Evolutionary conservation across 2,113 vertebrate species (phyloP).

Genomic region (Corapipo altera): DNA sequence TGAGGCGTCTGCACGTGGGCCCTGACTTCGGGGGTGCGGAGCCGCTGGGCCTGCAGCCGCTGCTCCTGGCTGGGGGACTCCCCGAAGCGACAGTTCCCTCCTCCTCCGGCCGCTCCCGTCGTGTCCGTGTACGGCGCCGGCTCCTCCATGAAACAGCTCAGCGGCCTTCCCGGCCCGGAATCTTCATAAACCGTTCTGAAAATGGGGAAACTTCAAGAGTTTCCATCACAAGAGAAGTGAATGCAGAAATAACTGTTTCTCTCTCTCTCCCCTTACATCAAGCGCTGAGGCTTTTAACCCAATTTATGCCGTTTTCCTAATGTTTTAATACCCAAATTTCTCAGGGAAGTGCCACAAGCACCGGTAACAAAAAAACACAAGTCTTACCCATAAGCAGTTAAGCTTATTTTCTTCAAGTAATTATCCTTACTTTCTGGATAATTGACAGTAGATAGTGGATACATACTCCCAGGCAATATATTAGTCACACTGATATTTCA

Average conservation of each 20-base stretch:
- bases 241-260: not conserved
- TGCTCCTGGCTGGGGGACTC: slow-evolving; percentile 91
- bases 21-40: slow-evolving; percentile 86
- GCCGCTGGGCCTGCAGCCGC: slow-evolving; percentile 87
- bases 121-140: slow-evolving; percentile 90
- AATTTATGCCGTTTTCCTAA: not conserved
- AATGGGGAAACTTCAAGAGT: slow-evolving; percentile 26
- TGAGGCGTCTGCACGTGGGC: slow-evolving; percentile 88
- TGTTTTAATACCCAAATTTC: not conserved
- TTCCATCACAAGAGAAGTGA: not conserved
- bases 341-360: not conserved
- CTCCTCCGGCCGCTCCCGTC: slow-evolving; percentile 88
- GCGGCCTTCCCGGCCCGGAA: slow-evolving; percentile 82
- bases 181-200: slow-evolving; percentile 91
- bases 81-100: slow-evolving; percentile 84
- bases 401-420: not conserved
- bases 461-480: not conserved
- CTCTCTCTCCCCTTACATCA: not conserved
- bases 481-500: not conserved
- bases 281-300: not conserved
- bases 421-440: not conserved
- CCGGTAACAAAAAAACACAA: not conserved
- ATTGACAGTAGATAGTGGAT: not conserved
- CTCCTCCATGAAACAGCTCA: slow-evolving; percentile 94
- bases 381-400: not conserved